Percentiles rank a stretch among this genome's conserved stretches.
Evolutionary conservation across 2,113 vertebrate genomes (phyloP).

Genomic region (Scomber colias): DNA sequence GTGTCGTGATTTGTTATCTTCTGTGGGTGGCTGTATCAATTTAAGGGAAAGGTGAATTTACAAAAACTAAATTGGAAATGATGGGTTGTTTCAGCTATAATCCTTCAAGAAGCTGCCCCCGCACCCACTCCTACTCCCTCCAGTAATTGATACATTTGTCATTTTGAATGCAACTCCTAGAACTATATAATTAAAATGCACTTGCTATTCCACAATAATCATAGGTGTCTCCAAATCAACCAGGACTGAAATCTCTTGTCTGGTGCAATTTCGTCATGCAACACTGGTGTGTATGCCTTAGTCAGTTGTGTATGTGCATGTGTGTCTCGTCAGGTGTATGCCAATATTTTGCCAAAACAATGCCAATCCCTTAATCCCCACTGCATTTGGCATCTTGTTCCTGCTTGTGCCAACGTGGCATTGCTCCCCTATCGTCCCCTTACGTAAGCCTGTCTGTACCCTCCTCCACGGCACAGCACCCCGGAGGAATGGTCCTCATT

Average conservation of each 20-base stretch:
- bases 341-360: constrained; percentile 10
- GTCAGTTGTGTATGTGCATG: not conserved
- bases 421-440: constrained; percentile 25
- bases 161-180: not conserved
- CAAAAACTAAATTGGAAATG: not conserved
- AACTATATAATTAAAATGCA: constrained; percentile 17
- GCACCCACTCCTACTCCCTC: not conserved
- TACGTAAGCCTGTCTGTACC: constrained; percentile 42
- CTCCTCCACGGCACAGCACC: constrained; percentile 41
- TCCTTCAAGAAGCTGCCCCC: not conserved
- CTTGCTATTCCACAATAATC: not conserved
- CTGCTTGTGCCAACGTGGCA: constrained; percentile 57
- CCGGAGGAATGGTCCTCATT: constrained; percentile 72
- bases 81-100: not conserved
- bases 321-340: not conserved
- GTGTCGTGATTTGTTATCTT: not conserved
- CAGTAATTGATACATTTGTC: not conserved
- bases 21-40: not conserved
- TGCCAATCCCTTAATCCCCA: not conserved
- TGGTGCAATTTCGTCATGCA: not conserved
- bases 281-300: not conserved
- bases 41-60: not conserved
- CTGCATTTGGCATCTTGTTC: constrained; percentile 16
- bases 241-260: not conserved
- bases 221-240: constrained; percentile 22